Percentiles rank a stretch among this genome's conserved stretches.
These are phyloP conservation scores for Lathamus discolor DNA, from an alignment of 2,113 vertebrate genomes.

Conservation along the genomic window DNA sequence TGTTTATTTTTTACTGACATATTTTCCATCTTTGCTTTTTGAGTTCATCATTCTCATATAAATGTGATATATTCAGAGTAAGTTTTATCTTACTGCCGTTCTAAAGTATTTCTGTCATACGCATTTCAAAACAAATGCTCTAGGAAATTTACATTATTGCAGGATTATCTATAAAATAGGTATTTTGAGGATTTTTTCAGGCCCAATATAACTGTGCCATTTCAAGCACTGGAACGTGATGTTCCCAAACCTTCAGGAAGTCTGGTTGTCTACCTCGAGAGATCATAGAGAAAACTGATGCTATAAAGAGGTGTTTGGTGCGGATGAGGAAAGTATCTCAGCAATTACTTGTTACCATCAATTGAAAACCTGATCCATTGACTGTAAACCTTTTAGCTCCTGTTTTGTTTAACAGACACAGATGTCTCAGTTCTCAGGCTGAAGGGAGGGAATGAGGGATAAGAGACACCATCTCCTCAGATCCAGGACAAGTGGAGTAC, in stretches of 20 bases:
- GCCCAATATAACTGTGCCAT: not conserved
- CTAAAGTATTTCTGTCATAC: not conserved
- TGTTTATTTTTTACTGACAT: not conserved
- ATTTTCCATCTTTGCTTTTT: not conserved
- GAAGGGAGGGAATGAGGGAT: accelerated
- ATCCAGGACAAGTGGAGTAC: too few relatives aligned
- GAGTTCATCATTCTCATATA: not conserved
- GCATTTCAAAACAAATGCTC: not conserved
- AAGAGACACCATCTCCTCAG: not conserved
- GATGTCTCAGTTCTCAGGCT: accelerated
- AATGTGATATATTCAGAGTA: not conserved
- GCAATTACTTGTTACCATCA: not conserved
- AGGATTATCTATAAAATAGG: not conserved
- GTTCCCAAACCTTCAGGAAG: not conserved
- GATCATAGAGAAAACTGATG: not conserved
- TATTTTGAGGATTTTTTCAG: not conserved
- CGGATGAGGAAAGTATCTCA: not conserved
- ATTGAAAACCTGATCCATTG: accelerated
- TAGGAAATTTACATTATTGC: not conserved
- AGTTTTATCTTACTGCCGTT: not conserved
- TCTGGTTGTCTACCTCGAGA: not conserved
- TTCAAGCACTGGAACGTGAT: not conserved
- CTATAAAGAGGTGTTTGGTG: not conserved
- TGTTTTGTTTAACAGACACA: not conserved
- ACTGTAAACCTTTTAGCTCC: not conserved